Evolutionary conservation across 2,113 vertebrate genomes (phyloP).

Genomic region (Ardeotis arabs): DNA sequence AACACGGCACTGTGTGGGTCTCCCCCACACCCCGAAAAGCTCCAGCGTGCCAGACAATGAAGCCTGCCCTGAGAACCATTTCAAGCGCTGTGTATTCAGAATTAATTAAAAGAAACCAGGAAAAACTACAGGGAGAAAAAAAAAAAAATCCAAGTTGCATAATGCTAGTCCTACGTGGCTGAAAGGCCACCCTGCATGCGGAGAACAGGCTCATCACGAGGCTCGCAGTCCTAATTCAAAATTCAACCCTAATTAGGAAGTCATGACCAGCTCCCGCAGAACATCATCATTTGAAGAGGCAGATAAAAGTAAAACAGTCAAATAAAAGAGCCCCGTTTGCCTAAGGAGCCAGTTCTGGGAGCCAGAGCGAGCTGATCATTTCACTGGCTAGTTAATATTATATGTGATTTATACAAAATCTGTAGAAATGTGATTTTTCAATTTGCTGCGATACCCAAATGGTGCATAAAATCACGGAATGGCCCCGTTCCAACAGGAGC

Average conservation of each 20-base stretch:
- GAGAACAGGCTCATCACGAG: not conserved
- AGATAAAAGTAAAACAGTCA: not conserved
- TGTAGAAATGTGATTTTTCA: not conserved
- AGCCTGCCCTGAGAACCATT: not conserved
- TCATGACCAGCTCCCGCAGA: not conserved
- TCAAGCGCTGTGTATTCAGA: not conserved
- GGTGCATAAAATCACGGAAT: not conserved
- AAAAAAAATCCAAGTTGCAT: not conserved
- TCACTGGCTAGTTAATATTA: not conserved
- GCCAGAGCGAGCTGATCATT: not conserved
- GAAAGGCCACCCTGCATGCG: not conserved
- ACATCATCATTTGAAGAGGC: not conserved
- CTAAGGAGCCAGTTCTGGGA: not conserved
- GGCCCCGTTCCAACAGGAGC: not conserved
- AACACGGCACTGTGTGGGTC: not conserved
- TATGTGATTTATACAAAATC: not conserved
- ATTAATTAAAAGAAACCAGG: not conserved
- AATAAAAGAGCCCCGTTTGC: not conserved
- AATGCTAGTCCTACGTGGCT: not conserved
- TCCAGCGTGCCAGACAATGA: not conserved
- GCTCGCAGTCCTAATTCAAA: not conserved
- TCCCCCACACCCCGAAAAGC: not conserved
- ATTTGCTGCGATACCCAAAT: slow-evolving; percentile 25
- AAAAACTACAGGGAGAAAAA: not conserved
- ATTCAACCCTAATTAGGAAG: not conserved